phyloP scores from a whole-genome alignment of 2,888 invertebrate species.

The Pterobdella sp. region DNA sequence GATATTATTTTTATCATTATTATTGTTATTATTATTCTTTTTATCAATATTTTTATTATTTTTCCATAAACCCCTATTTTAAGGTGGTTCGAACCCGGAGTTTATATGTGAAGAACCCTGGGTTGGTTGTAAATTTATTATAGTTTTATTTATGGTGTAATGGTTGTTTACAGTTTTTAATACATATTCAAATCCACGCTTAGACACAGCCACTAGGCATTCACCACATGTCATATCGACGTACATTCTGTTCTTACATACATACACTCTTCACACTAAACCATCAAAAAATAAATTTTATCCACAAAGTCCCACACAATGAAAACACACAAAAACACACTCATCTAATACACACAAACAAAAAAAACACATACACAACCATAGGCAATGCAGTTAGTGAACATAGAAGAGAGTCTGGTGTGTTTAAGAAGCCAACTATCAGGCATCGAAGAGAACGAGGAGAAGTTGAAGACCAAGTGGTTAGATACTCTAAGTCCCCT shows the following conservation, averaged over 20 bases:
- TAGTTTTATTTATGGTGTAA: too few species aligned
- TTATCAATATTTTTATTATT: too few species aligned
- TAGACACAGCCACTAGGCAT: not conserved
- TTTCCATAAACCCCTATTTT: too few species aligned
- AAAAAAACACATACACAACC: not conserved
- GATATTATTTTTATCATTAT: too few species aligned
- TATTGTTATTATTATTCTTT: too few species aligned
- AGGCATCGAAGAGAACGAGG: slow-evolving; percentile 54
- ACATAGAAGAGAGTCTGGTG: slow-evolving; percentile 78
- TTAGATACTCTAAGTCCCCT: slow-evolving; percentile 69
- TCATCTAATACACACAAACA: not conserved
- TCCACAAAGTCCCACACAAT: not conserved
- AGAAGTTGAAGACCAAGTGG: slow-evolving; percentile 53
- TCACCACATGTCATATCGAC: not conserved
- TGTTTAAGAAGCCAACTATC: slow-evolving; percentile 75
- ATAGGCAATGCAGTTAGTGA: slow-evolving; percentile 69
- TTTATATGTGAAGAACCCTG: too few species aligned
- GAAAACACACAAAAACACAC: not conserved
- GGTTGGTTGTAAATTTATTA: too few species aligned
- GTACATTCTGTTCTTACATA: not conserved
- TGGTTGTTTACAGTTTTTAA: too few species aligned
- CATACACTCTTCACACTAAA: not conserved
- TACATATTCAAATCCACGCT: too few species aligned
- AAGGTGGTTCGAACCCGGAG: too few species aligned
- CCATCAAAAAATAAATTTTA: not conserved